Conservation (phyloP, 2,888 invertebrate species). For the Campoletis raptor region DNA sequence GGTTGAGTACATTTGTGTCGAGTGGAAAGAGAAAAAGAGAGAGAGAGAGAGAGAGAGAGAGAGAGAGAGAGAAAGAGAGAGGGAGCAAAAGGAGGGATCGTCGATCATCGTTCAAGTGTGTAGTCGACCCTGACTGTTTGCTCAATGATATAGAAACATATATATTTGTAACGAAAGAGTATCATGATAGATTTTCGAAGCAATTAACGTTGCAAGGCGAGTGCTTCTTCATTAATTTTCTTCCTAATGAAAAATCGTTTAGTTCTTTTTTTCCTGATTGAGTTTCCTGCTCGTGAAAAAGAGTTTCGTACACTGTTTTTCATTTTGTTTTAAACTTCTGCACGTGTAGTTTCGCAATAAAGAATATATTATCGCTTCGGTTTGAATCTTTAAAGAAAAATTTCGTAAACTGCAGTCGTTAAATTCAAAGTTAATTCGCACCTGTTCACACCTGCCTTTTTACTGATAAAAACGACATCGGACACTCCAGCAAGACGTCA, state of each 20-base stretch:
- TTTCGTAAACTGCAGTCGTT: not conserved
- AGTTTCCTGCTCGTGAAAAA: not conserved
- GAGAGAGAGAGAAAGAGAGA: constrained; percentile 7
- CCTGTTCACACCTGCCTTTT: not conserved
- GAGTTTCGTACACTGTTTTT: not conserved
- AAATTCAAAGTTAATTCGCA: not conserved
- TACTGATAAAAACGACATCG: not conserved
- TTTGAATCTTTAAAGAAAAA: not conserved
- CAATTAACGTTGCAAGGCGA: not conserved
- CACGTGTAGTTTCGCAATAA: not conserved
- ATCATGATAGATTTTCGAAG: constrained; percentile 3
- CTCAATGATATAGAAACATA: not conserved
- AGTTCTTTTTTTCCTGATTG: not conserved
- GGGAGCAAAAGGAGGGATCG: constrained; percentile 22
- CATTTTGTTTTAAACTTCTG: not conserved
- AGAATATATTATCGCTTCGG: not conserved
- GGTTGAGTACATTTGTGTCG: constrained; percentile 52
- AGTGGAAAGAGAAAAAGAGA: not conserved
- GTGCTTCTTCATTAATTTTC: not conserved
- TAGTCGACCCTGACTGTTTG: constrained; percentile 23
- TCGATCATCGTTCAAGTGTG: constrained; percentile 38
- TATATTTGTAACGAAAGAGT: not conserved
- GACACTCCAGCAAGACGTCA: not conserved
- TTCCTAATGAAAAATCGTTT: not conserved
- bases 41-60: constrained; percentile 21